phyloP scores from a whole-genome alignment of 2,113 vertebrate species.

The Mastomys coucha region DNA sequence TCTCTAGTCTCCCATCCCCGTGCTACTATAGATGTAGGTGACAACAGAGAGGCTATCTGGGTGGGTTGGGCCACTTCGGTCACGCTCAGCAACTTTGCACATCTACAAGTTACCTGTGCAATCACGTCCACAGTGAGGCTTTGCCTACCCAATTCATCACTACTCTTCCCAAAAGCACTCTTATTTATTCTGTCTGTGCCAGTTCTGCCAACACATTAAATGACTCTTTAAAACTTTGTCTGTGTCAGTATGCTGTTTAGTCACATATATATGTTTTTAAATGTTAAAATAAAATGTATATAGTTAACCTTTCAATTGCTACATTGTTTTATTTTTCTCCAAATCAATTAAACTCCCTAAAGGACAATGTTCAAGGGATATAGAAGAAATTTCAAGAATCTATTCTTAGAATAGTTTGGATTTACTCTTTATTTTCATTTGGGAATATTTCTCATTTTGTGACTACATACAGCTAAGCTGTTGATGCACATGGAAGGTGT shows the following conservation, averaged over 20 bases:
- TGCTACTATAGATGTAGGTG: background rate
- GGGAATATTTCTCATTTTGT: background rate
- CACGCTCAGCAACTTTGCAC: slow-evolving; percentile 49
- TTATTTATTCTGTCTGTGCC: slow-evolving; percentile 59
- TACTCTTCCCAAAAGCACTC: slow-evolving; percentile 54
- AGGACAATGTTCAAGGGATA: background rate
- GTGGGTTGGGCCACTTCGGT: background rate
- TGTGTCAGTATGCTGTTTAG: background rate
- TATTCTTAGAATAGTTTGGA: background rate
- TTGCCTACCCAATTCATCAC: background rate
- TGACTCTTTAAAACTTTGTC: slow-evolving; percentile 44
- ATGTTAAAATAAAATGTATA: slow-evolving; percentile 70
- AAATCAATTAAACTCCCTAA: background rate
- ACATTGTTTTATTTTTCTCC: background rate
- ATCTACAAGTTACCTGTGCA: background rate
- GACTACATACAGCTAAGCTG: background rate
- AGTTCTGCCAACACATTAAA: background rate
- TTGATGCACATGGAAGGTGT: background rate
- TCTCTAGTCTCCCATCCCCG: background rate
- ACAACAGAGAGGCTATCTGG: background rate
- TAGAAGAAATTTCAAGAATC: background rate
- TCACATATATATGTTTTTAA: slow-evolving; percentile 38
- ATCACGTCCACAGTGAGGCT: background rate
- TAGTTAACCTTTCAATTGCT: slow-evolving; percentile 11
- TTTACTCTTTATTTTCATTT: background rate